Percentiles rank a stretch among this genome's conserved stretches.
These are phyloP conservation scores for Vollenhovia emeryi DNA, from an alignment of 1,140 invertebrate species.

Conservation along the genomic window DNA sequence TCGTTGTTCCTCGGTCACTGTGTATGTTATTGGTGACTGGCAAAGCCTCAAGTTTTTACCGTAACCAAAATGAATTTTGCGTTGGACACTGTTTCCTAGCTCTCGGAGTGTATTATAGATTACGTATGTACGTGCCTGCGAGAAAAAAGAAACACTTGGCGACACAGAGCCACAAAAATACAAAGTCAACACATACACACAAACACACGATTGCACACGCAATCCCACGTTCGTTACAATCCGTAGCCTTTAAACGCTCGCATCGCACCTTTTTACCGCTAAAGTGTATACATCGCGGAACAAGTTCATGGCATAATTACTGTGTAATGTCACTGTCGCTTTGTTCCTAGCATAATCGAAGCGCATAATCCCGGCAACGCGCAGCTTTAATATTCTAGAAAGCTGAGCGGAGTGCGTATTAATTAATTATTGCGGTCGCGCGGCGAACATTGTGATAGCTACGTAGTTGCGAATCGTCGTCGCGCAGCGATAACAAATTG, in stretches of 20 bases:
- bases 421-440: conserved; percentile 29
- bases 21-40: conserved; percentile 47
- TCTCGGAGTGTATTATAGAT: conserved; percentile 54
- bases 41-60: conserved; percentile 48
- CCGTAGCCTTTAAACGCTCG: conserved; percentile 33
- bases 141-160: conserved; percentile 42
- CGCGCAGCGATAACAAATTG: conserved; percentile 33
- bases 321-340: conserved; percentile 42
- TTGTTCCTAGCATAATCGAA: conserved; percentile 47
- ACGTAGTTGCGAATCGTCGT: conserved; percentile 42
- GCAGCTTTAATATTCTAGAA: conserved; percentile 19
- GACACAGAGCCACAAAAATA: background rate
- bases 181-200: background rate
- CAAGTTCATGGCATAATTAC: conserved; percentile 44
- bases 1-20: conserved; percentile 60
- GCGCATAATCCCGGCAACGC: conserved; percentile 40
- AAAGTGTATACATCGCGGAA: conserved; percentile 14
- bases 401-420: conserved; percentile 23
- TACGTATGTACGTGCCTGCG: conserved; percentile 53
- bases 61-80: conserved; percentile 55
- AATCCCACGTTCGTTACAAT: conserved; percentile 40
- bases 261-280: conserved; percentile 32
- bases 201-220: background rate
- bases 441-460: conserved; percentile 44
- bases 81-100: conserved; percentile 47